These are phyloP conservation scores for Zaprionus gabonicus DNA, from an alignment of 1,140 invertebrate genomes.

Conservation along the genomic window DNA sequence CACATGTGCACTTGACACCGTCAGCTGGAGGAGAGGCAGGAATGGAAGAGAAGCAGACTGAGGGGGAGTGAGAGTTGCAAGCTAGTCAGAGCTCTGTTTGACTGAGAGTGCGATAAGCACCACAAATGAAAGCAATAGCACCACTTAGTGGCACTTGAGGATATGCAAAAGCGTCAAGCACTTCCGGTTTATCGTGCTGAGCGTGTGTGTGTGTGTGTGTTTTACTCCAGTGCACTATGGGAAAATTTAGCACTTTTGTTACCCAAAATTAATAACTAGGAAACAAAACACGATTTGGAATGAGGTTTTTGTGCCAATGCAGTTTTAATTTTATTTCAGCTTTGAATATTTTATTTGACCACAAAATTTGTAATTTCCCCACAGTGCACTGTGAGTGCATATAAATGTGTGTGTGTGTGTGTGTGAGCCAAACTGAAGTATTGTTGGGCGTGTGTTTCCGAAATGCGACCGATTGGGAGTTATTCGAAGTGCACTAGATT, in stretches of 20 bases:
- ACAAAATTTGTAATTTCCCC: background rate
- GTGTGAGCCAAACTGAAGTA: background rate
- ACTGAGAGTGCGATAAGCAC: conserved; percentile 66
- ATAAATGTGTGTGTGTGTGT: conserved; percentile 10
- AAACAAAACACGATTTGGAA: too few relatives aligned
- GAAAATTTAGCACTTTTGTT: background rate
- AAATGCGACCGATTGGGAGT: conserved; percentile 43
- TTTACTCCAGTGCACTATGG: background rate
- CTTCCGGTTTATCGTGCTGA: conserved; percentile 63
- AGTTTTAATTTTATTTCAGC: too few relatives aligned
- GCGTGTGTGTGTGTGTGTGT: conserved; percentile 13
- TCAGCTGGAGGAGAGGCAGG: conserved; percentile 3
- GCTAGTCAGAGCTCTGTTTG: conserved; percentile 31
- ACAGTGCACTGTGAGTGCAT: background rate
- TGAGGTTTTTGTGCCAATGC: too few relatives aligned
- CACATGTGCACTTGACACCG: conserved; percentile 67
- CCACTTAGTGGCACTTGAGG: conserved; percentile 79
- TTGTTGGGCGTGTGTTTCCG: conserved; percentile 17
- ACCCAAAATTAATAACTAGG: too few relatives aligned
- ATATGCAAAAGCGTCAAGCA: conserved; percentile 77
- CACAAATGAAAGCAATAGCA: conserved; percentile 71
- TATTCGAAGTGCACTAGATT: conserved; percentile 48
- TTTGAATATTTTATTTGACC: too few relatives aligned
- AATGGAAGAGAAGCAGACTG: background rate
- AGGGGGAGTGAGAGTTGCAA: conserved; percentile 11